phyloP scores from a whole-genome alignment of 2,888 invertebrate genomes.

The Parasteatoda lunata region DNA sequence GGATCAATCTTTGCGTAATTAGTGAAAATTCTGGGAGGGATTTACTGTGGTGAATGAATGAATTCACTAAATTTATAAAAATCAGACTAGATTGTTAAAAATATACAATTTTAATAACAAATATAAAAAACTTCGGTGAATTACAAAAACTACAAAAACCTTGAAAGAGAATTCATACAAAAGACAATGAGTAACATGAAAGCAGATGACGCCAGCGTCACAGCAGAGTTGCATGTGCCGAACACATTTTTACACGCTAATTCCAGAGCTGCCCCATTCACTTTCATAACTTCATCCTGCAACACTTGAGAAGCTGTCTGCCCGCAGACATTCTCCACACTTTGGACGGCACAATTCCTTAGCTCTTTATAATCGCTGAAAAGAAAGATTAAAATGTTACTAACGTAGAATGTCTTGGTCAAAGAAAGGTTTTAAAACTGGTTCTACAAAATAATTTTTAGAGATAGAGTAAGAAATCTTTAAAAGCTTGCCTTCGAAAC shows the following conservation, averaged over 20 bases:
- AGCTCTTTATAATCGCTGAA: conserved; percentile 48
- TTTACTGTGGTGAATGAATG: too few relatives aligned
- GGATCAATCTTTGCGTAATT: too few relatives aligned
- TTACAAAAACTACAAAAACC: not conserved
- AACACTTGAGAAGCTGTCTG: conserved; percentile 24
- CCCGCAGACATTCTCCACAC: conserved; percentile 33
- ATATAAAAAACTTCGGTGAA: not conserved
- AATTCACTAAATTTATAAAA: too few relatives aligned
- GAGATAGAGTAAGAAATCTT: too few relatives aligned
- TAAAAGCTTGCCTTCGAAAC: not conserved
- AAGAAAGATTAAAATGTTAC: not conserved
- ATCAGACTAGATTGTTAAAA: too few relatives aligned
- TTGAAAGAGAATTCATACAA: not conserved
- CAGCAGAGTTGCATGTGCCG: conserved; percentile 5
- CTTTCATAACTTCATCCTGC: conserved; percentile 28
- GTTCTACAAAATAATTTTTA: too few relatives aligned
- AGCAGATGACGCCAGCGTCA: conserved; percentile 25
- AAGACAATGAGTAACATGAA: not conserved
- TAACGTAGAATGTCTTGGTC: too few relatives aligned
- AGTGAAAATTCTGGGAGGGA: too few relatives aligned
- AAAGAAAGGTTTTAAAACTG: too few relatives aligned
- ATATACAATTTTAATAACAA: too few relatives aligned
- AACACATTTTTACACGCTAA: conserved; percentile 33
- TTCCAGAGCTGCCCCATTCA: conserved; percentile 48
- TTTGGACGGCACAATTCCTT: conserved; percentile 39